Evolutionary conservation across 2,888 invertebrate genomes (phyloP).

Genomic region (Hoplodrina blanda): DNA sequence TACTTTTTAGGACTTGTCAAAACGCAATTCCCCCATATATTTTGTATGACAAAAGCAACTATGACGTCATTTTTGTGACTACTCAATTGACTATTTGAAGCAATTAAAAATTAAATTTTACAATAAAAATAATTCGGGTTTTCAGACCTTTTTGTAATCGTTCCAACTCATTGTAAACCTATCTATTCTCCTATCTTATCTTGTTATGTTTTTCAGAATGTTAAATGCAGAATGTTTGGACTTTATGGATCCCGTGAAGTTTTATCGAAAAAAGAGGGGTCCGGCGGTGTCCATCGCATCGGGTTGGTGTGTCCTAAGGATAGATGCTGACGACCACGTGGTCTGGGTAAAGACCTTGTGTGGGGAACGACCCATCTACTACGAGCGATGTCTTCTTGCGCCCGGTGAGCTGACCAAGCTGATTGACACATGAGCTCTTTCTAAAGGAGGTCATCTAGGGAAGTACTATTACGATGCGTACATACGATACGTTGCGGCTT

Average conservation of each 20-base stretch:
- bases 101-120: too few species aligned
- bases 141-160: too few species aligned
- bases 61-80: too few species aligned
- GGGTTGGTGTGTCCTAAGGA: conserved; percentile 82
- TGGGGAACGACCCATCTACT: conserved; percentile 84
- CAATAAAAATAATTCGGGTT: too few species aligned
- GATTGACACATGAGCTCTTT: not conserved
- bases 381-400: conserved; percentile 83
- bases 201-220: conserved; percentile 71
- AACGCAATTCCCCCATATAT: too few species aligned
- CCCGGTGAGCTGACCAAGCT: conserved; percentile 69
- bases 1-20: too few species aligned
- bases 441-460: not conserved
- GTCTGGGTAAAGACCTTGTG: conserved; percentile 77
- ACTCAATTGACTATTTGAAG: too few species aligned
- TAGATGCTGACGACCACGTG: conserved; percentile 84
- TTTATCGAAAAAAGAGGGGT: conserved; percentile 79
- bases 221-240: conserved; percentile 70
- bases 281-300: conserved; percentile 83
- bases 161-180: too few species aligned
- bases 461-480: not conserved
- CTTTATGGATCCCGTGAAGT: conserved; percentile 81
- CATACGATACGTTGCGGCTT: not conserved
- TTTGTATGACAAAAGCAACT: too few species aligned
- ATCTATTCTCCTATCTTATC: too few species aligned